phyloP scores from a whole-genome alignment of 2,888 invertebrate species.

The Drosophila rellima region DNA sequence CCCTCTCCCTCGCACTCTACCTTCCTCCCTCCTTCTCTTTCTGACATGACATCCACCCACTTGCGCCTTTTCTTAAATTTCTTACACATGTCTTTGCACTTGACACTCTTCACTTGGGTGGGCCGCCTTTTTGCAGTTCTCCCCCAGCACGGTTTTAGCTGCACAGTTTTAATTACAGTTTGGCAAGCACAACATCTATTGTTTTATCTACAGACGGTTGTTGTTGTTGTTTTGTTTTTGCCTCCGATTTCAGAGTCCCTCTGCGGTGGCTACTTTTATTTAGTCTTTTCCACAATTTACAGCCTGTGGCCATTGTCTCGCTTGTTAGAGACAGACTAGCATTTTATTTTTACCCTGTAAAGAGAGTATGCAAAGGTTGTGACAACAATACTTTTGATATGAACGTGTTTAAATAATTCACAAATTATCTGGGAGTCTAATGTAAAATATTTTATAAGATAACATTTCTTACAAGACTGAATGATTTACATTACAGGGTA shows the following conservation, averaged over 20 bases:
- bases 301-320: conserved; percentile 76
- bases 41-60: conserved; percentile 24
- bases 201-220: conserved; percentile 43
- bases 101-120: conserved; percentile 72
- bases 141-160: conserved; percentile 52
- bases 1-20: background rate
- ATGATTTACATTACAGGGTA: background rate
- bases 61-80: conserved; percentile 45
- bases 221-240: conserved; percentile 24
- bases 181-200: conserved; percentile 39
- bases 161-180: conserved; percentile 76
- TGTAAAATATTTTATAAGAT: no score
- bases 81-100: conserved; percentile 71
- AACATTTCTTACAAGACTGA: no score
- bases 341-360: conserved; percentile 44
- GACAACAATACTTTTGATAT: no score
- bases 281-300: conserved; percentile 62
- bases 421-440: no score
- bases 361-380: no score
- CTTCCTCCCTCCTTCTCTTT: background rate
- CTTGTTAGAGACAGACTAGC: conserved; percentile 61
- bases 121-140: conserved; percentile 47
- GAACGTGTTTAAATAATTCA: no score
- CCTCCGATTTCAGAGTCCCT: conserved; percentile 25
- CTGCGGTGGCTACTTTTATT: conserved; percentile 57